Conservation (phyloP, 2,113 vertebrate genomes). For the Hiodon alosoides region DNA sequence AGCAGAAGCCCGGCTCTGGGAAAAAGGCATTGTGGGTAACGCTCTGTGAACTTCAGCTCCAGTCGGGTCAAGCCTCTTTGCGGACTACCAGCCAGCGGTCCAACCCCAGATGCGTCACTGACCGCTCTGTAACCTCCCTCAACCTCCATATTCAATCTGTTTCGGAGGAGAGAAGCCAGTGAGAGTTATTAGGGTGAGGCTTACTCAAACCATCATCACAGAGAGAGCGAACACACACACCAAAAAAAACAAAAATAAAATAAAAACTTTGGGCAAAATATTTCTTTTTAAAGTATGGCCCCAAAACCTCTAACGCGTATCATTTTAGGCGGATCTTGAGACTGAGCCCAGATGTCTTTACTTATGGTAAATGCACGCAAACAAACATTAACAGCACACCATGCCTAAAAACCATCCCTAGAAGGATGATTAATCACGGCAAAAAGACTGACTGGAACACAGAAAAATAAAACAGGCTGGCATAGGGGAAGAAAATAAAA, state of each 20-base stretch:
- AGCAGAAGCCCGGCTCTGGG: no score
- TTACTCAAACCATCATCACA: not conserved
- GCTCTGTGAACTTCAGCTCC: not conserved
- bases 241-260: no score
- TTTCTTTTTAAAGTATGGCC: not conserved
- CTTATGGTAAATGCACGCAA: not conserved
- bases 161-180: not conserved
- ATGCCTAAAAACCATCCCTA: not conserved
- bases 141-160: not conserved
- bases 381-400: not conserved
- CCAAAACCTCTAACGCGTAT: not conserved
- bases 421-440: constrained; percentile 1
- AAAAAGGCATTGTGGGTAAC: no score
- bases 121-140: not conserved
- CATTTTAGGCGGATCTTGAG: not conserved
- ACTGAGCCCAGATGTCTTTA: not conserved
- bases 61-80: not conserved
- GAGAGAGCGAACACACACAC: no score
- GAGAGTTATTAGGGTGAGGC: not conserved
- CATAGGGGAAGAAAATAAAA: not conserved
- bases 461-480: not conserved
- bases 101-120: constrained; percentile 1
- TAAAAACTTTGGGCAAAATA: not conserved
- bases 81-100: constrained; percentile 7
- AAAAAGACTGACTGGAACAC: not conserved